Evolutionary conservation across 1,140 invertebrate species (phyloP).

Genomic region (Papilio glaucus): DNA sequence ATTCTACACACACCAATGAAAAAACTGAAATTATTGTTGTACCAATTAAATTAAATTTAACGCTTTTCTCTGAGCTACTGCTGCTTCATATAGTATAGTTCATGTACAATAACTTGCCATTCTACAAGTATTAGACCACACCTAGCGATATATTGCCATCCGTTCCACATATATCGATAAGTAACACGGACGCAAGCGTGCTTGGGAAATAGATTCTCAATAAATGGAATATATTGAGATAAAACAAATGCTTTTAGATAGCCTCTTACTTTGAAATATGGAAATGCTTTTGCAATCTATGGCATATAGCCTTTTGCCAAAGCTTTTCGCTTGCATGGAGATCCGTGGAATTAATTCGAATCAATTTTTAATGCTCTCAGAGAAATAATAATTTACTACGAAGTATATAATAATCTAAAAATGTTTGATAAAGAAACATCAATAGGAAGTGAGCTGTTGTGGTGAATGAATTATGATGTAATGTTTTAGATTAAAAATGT

Average conservation of each 20-base stretch:
- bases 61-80: background rate
- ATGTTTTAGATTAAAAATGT: no score
- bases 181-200: slow-evolving; percentile 7
- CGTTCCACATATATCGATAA: slow-evolving; percentile 11
- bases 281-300: slow-evolving; percentile 27
- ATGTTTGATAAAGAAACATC: no score
- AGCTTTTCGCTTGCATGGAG: background rate
- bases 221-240: slow-evolving; percentile 20
- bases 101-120: slow-evolving; percentile 4
- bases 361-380: background rate
- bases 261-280: slow-evolving; percentile 23
- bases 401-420: no score
- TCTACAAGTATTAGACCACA: background rate
- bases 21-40: no score
- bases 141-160: slow-evolving; percentile 4
- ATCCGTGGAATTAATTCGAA: background rate
- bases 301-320: slow-evolving; percentile 12
- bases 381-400: no score
- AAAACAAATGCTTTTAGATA: slow-evolving; percentile 26
- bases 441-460: no score
- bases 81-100: background rate
- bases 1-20: no score
- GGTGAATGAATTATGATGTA: no score
- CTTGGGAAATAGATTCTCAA: slow-evolving; percentile 21
- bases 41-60: background rate